Evolutionary conservation across 2,888 invertebrate species (phyloP).

Genomic region (Thecophora atra): DNA sequence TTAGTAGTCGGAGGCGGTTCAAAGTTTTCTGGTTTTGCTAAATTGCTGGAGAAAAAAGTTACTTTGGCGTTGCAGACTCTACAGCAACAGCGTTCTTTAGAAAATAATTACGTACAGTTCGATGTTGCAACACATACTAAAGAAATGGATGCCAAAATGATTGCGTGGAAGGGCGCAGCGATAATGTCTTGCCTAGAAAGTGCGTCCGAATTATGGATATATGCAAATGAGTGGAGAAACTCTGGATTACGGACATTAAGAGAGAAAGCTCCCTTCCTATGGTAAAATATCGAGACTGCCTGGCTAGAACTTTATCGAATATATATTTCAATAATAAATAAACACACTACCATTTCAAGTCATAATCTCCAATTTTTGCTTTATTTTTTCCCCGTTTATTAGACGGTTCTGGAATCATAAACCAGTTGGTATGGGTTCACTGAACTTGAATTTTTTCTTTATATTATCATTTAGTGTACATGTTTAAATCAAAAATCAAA

Average conservation of each 20-base stretch:
- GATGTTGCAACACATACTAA: conserved; percentile 92
- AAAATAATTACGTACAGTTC: conserved; percentile 71
- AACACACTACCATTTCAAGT: too few species aligned
- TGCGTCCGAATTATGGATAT: conserved; percentile 92
- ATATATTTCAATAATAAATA: too few species aligned
- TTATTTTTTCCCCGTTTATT: too few species aligned
- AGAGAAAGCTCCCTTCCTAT: conserved; percentile 92
- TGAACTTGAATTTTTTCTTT: too few species aligned
- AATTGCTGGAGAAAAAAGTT: conserved; percentile 89
- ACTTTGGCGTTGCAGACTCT: conserved; percentile 74
- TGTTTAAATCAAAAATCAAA: too few species aligned
- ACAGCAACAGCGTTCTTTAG: conserved; percentile 73
- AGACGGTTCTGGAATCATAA: too few species aligned
- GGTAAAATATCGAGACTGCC: conserved; percentile 67
- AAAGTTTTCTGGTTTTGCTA: conserved; percentile 83
- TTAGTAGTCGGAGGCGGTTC: conserved; percentile 92
- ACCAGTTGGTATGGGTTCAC: too few species aligned
- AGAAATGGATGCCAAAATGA: conserved; percentile 90
- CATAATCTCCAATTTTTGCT: too few species aligned
- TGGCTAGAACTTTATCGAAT: too few species aligned
- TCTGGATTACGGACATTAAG: conserved; percentile 85
- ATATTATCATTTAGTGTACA: too few species aligned
- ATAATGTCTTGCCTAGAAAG: conserved; percentile 93
- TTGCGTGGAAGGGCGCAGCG: conserved; percentile 94
- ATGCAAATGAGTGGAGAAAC: conserved; percentile 84